A percentile compares a stretch with the other conserved stretches of the same genome.
Evolutionary conservation across 2,888 invertebrate species (phyloP).

Genomic region (Drosophila meridionalis): DNA sequence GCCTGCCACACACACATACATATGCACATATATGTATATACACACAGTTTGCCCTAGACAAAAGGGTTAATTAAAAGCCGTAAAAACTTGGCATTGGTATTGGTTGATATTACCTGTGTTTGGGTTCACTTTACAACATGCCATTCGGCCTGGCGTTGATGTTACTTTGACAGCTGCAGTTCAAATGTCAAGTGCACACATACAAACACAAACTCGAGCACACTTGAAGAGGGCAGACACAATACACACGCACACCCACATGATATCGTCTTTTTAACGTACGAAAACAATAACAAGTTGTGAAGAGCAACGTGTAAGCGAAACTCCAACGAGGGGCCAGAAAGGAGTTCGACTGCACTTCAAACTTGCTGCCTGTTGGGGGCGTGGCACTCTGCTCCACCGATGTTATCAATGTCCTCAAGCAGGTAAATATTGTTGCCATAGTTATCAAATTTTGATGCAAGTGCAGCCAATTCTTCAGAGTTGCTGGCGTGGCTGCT

Average conservation of each 20-base stretch:
- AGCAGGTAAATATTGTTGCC: conserved; percentile 75
- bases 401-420: conserved; percentile 58
- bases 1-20: background rate
- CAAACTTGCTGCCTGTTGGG: conserved; percentile 43
- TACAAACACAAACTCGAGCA: conserved; percentile 20
- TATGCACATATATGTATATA: background rate
- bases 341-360: conserved; percentile 33
- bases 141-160: conserved; percentile 32
- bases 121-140: conserved; percentile 18
- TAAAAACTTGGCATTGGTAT: conserved; percentile 59
- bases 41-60: conserved; percentile 41
- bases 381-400: conserved; percentile 23
- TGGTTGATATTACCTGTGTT: conserved; percentile 43
- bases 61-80: conserved; percentile 76
- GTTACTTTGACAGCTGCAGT: conserved; percentile 73
- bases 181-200: conserved; percentile 77
- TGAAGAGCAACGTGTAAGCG: conserved; percentile 69
- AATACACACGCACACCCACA: conserved; percentile 16
- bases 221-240: background rate
- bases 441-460: conserved; percentile 68
- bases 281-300: conserved; percentile 77
- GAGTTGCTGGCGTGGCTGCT: conserved; percentile 7
- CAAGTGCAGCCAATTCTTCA: conserved; percentile 27
- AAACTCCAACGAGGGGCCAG: conserved; percentile 51
- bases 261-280: conserved; percentile 64